Base-by-base conservation (phyloP, 2,797 vertebrate genomes). In the Centropyge bicolor region DNA sequence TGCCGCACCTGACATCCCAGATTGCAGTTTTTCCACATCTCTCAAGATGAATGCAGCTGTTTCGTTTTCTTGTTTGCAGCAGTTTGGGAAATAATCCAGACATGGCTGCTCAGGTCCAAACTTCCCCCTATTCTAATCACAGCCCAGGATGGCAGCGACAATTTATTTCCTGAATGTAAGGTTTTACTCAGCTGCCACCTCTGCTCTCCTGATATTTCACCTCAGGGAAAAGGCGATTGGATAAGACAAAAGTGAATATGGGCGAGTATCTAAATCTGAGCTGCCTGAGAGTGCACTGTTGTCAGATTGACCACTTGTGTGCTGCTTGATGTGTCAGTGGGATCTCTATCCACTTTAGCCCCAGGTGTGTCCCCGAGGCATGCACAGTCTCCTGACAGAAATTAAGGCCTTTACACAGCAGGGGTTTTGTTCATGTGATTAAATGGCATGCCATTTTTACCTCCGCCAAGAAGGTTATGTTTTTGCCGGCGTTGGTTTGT, bases 81-180 rank as follows among this genome's bases (percentile, higher is more conserved):
- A 9, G 61, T 66, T 66, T 64, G 74, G 66, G 66, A 84, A 80
- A 85, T 77, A 84, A 84, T 82, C 71, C 2, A 2, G 70, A 82
- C 76, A 71, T 38, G 36, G 70, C 64, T 68, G 57, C 76, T 74
- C 66, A 63, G 77, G 55, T 82, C 38, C 64, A 82, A 78, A 63
- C 76, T 67, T 63, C 51, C 52, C 63, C 55, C n/a, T n/a, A 31
- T 78, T 88, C 69, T 66, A 81, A 90, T 86, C 85, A 89, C 76
- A 82, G 12, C 20, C 22, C n/a, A 60, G 20, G 62, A 65, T 45
- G 65, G 57, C 49, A 54, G 59, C 46, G 70, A 59, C 71, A 67
- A 85, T 85, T 80, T 78, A 85, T 82, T 81, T 82, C 27, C 41
- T 40, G 49, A 67, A 82, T 70, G 48, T 62, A 55, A 45, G 70